Percentiles rank a stretch among this genome's conserved stretches.
Evolutionary conservation across 2,113 vertebrate genomes (phyloP).

Genomic region (Pachypanchax playfairii): DNA sequence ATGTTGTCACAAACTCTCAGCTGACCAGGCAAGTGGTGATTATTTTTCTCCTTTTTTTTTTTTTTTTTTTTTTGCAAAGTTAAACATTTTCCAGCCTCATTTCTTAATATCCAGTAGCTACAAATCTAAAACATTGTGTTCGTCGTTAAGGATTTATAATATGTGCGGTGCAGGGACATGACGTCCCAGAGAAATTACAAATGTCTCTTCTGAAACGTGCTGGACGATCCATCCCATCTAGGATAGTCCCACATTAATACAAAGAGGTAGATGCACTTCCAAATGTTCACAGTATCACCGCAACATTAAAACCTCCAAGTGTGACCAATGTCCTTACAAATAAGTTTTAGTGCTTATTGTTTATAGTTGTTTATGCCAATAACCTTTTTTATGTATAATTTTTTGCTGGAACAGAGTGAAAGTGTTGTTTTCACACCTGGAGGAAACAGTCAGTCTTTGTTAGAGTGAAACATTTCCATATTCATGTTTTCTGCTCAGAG

Average conservation of each 20-base stretch:
- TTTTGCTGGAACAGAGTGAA: not conserved
- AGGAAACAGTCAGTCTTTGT: constrained; percentile 3
- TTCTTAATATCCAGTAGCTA: constrained; percentile 20
- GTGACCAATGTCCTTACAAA: no score
- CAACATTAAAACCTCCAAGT: no score
- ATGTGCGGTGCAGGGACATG: constrained; percentile 9
- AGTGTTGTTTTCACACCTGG: not conserved
- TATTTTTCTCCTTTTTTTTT: no score
- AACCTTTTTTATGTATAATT: not conserved
- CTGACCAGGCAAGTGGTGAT: constrained; percentile 38
- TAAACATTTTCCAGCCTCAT: constrained; percentile 20
- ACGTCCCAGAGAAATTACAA: constrained; percentile 32
- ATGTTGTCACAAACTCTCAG: constrained; percentile 47
- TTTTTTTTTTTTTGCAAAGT: constrained; percentile 4
- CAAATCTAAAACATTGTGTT: constrained; percentile 32
- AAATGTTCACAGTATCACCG: no score
- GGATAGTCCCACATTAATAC: no score
- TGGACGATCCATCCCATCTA: no score
- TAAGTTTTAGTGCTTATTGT: not conserved
- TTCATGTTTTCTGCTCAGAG: not conserved
- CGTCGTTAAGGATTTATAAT: constrained; percentile 22
- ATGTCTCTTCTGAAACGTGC: constrained; percentile 22
- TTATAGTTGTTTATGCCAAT: not conserved
- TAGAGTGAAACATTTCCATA: not conserved
- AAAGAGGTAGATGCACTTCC: no score